These are phyloP conservation scores for Neofelis nebulosa DNA, from an alignment of 2,113 vertebrate species.

Conservation along the genomic window DNA sequence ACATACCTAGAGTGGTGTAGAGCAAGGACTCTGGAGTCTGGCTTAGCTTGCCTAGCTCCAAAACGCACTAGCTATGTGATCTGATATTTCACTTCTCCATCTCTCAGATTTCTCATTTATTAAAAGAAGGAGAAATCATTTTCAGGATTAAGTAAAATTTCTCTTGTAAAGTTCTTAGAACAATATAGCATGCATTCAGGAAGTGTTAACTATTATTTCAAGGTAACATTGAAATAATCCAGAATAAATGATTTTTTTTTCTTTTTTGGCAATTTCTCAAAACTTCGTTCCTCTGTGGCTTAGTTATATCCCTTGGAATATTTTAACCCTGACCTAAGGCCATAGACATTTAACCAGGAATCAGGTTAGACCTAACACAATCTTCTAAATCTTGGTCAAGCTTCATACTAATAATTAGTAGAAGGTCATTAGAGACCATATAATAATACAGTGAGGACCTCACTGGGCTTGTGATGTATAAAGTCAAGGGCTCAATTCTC, in stretches of 20 bases:
- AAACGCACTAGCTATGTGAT: neutral
- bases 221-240: neutral
- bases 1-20: neutral
- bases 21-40: too few species aligned
- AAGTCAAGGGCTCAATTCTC: neutral
- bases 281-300: neutral
- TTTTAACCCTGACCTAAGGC: neutral
- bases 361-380: neutral
- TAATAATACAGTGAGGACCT: neutral
- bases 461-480: neutral
- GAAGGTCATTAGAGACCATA: neutral
- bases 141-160: neutral
- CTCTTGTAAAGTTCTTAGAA: neutral
- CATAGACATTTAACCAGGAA: neutral
- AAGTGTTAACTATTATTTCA: constrained; percentile 18
- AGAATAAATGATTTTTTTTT: neutral
- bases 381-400: neutral
- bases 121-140: neutral
- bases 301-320: neutral
- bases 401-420: neutral
- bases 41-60: too few species aligned
- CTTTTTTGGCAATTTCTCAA: neutral
- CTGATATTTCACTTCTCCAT: neutral
- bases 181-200: neutral
- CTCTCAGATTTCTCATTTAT: neutral